These are phyloP conservation scores for Dendroctonus ponderosae DNA, from an alignment of 1,140 invertebrate genomes.

Conservation along the genomic window DNA sequence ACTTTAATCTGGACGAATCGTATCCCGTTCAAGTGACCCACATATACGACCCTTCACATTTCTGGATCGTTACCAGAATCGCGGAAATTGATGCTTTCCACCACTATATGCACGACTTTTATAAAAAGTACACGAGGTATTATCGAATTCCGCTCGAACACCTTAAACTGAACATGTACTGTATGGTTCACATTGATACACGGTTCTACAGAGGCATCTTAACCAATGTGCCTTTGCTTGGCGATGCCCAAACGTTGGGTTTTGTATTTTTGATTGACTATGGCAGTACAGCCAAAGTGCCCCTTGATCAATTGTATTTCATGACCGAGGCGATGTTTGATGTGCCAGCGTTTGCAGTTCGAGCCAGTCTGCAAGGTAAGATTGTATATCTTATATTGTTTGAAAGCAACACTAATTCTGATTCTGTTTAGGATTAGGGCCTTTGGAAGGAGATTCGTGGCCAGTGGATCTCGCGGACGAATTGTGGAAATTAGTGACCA, in stretches of 20 bases:
- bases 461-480: conserved; percentile 7
- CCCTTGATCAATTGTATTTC: conserved; percentile 26
- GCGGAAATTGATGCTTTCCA: conserved; percentile 26
- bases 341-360: conserved; percentile 30
- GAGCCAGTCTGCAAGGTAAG: conserved; percentile 29
- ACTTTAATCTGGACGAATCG: no score
- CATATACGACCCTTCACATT: conserved; percentile 34
- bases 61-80: conserved; percentile 34
- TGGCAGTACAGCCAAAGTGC: conserved; percentile 26
- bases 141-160: conserved; percentile 23
- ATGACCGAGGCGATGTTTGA: conserved; percentile 27
- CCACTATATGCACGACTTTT: conserved; percentile 31
- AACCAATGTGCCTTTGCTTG: conserved; percentile 12
- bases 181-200: conserved; percentile 23
- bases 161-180: conserved; percentile 26
- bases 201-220: conserved; percentile 28
- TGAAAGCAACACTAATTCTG: not conserved
- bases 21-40: conserved; percentile 12
- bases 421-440: conserved; percentile 19
- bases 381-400: conserved; percentile 10
- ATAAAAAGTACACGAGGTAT: conserved; percentile 13
- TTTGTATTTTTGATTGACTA: conserved; percentile 35
- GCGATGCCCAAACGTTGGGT: conserved; percentile 1
- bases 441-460: conserved; percentile 15
- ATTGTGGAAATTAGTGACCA: conserved; percentile 12